These are phyloP conservation scores for Linnaemya tessellans DNA, from an alignment of 2,888 invertebrate genomes.

Conservation along the genomic window DNA sequence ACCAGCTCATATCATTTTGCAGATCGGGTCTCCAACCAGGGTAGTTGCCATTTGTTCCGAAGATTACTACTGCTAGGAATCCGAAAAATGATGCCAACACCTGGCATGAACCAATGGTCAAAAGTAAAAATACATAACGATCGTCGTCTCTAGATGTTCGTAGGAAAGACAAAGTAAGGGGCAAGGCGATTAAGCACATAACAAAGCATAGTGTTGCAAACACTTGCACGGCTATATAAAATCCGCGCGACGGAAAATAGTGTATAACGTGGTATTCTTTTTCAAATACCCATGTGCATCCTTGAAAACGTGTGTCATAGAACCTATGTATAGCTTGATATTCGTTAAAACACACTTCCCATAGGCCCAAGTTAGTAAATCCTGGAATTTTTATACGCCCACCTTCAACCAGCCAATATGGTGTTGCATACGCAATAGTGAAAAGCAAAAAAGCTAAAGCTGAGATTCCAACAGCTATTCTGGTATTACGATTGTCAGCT, in stretches of 20 bases:
- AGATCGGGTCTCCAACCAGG: slow-evolving; percentile 98
- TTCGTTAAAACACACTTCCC: slow-evolving; percentile 96
- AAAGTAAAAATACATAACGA: slow-evolving; percentile 89
- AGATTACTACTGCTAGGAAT: slow-evolving; percentile 92
- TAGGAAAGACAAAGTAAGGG: slow-evolving; percentile 89
- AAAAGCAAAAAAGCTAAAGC: slow-evolving; percentile 88
- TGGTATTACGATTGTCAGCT: slow-evolving; percentile 81
- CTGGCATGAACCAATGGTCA: slow-evolving; percentile 89
- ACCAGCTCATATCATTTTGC: slow-evolving; percentile 97
- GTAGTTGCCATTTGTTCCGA: slow-evolving; percentile 95
- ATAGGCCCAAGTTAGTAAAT: slow-evolving; percentile 93
- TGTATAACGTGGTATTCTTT: slow-evolving; percentile 98
- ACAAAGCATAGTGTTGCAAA: slow-evolving; percentile 96
- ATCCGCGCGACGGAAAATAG: slow-evolving; percentile 93
- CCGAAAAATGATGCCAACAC: slow-evolving; percentile 91
- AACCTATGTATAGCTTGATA: slow-evolving; percentile 93
- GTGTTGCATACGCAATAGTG: slow-evolving; percentile 92
- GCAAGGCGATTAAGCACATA: slow-evolving; percentile 89
- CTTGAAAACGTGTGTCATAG: slow-evolving; percentile 92
- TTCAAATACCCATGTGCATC: slow-evolving; percentile 99
- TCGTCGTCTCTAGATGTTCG: slow-evolving; percentile 90
- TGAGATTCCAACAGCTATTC: slow-evolving; percentile 86
- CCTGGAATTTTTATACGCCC: slow-evolving; percentile 90
- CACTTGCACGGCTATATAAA: slow-evolving; percentile 96
- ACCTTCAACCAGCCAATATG: slow-evolving; percentile 94